phyloP scores from a whole-genome alignment of 2,797 vertebrate species.

The Acipenser transmontanus region DNA sequence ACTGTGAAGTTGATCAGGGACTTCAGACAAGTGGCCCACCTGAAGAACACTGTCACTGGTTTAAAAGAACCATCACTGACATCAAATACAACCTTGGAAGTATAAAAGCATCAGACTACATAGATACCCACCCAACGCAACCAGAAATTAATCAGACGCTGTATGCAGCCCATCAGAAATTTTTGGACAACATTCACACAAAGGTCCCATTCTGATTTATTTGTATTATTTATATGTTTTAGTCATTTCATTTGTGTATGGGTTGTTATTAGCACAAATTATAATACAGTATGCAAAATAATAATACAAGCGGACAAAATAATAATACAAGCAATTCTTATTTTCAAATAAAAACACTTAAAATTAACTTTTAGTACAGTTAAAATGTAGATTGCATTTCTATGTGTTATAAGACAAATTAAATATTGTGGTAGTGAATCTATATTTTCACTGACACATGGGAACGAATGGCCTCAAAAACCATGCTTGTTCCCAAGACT shows the following conservation, averaged over 20 bases:
- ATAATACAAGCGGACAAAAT: too few relatives aligned
- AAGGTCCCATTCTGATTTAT: slow-evolving; percentile 31
- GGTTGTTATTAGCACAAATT: not conserved
- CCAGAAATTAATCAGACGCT: slow-evolving; percentile 40
- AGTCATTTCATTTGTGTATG: not conserved
- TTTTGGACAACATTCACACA: slow-evolving; percentile 41
- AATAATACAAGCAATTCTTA: too few relatives aligned
- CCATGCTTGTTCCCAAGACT: too few relatives aligned
- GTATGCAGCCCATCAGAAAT: slow-evolving; percentile 37
- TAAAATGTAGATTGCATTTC: too few relatives aligned
- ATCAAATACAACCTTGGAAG: slow-evolving; percentile 47
- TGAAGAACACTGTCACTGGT: slow-evolving; percentile 54
- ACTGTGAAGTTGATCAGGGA: slow-evolving; percentile 52
- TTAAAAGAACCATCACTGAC: slow-evolving; percentile 53
- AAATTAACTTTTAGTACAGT: too few relatives aligned
- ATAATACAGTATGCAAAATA: too few relatives aligned
- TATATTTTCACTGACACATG: too few relatives aligned
- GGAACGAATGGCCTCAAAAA: too few relatives aligned
- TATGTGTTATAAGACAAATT: too few relatives aligned
- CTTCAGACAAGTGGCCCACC: slow-evolving; percentile 28
- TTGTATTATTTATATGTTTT: not conserved
- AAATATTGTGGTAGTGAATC: too few relatives aligned
- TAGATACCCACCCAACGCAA: slow-evolving; percentile 41
- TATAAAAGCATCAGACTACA: slow-evolving; percentile 37
- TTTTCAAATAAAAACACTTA: too few relatives aligned